Evolutionary conservation across 2,797 vertebrate species (phyloP).

Genomic region (Synaphobranchus kaupii): DNA sequence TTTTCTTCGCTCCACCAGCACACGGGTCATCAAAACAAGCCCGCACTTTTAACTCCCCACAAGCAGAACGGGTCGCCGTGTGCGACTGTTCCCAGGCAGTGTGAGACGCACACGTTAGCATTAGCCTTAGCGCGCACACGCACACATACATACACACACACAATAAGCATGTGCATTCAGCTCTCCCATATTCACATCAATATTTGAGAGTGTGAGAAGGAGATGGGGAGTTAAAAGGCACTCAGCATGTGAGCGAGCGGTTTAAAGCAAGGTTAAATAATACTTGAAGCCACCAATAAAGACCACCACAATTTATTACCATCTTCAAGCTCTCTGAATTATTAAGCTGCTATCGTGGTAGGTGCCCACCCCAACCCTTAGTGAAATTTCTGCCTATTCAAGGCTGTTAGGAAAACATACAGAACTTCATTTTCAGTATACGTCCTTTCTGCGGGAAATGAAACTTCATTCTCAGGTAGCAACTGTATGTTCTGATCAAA

Average conservation of each 20-base stretch:
- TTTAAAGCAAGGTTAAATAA: slow-evolving; percentile 81
- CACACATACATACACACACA: not conserved
- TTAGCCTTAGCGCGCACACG: not conserved
- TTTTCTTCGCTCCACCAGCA: not conserved
- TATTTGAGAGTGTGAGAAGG: slow-evolving; percentile 41
- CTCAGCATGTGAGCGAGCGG: slow-evolving; percentile 73
- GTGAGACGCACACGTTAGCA: not conserved
- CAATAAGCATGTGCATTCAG: not conserved
- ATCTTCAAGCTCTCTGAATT: slow-evolving; percentile 16
- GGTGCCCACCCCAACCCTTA: not conserved
- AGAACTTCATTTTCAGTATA: not conserved
- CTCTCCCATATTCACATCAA: slow-evolving; percentile 26
- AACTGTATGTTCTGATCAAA: not conserved
- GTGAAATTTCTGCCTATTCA: not conserved
- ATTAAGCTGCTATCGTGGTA: slow-evolving; percentile 6
- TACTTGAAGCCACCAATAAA: slow-evolving; percentile 76
- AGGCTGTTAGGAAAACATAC: not conserved
- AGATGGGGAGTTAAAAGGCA: slow-evolving; percentile 74
- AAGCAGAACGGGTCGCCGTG: not conserved
- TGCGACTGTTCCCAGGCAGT: not conserved
- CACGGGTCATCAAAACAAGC: slow-evolving; percentile 57
- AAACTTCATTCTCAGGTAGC: not conserved
- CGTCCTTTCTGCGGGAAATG: not conserved
- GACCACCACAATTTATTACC: slow-evolving; percentile 76
- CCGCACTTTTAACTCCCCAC: slow-evolving; percentile 55